Evolutionary conservation across 1,140 invertebrate species (phyloP).

Genomic region (Gyrodactylus bullatarudis): DNA sequence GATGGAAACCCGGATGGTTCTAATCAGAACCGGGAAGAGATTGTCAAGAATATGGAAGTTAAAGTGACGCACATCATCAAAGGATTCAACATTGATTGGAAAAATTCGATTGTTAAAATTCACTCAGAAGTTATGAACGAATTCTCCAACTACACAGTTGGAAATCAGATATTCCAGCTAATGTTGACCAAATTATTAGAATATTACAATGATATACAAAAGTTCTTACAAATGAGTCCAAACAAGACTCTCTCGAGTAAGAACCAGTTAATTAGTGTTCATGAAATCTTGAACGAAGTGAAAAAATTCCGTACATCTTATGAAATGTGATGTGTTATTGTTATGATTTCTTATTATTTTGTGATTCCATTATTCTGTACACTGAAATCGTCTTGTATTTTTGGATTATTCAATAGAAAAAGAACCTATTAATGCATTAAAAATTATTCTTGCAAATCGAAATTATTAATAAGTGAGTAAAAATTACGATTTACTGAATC

Average conservation of each 20-base stretch:
- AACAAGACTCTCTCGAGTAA: neutral
- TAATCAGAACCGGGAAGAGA: neutral
- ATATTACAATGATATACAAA: neutral
- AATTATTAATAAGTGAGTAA: too few relatives aligned
- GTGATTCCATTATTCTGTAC: too few relatives aligned
- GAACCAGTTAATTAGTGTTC: neutral
- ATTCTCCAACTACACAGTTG: conserved; percentile 76
- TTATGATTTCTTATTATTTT: too few relatives aligned
- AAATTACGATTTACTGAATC: too few relatives aligned
- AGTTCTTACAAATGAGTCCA: neutral
- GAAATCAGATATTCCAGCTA: conserved; percentile 53
- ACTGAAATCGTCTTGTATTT: too few relatives aligned
- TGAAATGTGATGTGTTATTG: too few relatives aligned
- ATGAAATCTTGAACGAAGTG: neutral
- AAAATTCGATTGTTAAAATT: conserved; percentile 59
- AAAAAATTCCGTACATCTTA: neutral
- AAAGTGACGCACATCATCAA: conserved; percentile 45
- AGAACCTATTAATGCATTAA: too few relatives aligned
- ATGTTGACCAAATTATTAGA: neutral
- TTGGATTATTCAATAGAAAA: too few relatives aligned
- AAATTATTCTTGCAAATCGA: too few relatives aligned
- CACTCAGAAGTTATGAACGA: conserved; percentile 67
- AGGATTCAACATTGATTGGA: conserved; percentile 65
- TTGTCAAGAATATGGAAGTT: neutral
- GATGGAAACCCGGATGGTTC: neutral